phyloP scores from a whole-genome alignment of 2,797 vertebrate species.

The Oryzias sinensis region DNA sequence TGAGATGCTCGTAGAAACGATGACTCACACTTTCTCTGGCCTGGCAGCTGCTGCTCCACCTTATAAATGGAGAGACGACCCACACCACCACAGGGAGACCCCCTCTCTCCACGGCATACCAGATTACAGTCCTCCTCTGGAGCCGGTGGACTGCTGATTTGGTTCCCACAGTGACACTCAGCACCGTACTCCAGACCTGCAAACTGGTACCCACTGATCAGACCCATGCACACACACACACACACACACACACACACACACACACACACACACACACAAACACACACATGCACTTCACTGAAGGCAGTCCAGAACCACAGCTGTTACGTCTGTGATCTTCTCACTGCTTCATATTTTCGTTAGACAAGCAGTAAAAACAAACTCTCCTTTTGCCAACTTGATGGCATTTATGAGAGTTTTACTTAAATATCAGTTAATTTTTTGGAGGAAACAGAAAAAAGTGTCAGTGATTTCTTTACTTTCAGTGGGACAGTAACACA shows the following conservation, averaged over 20 bases:
- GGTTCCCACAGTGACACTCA: slow-evolving; percentile 96
- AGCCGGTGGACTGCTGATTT: slow-evolving; percentile 68
- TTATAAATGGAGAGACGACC: slow-evolving; percentile 90
- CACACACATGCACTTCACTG: neutral
- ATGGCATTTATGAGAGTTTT: too few relatives aligned
- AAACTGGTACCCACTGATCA: slow-evolving; percentile 85
- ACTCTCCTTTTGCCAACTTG: too few relatives aligned
- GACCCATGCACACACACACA: slow-evolving; percentile 29
- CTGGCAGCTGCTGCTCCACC: slow-evolving; percentile 80
- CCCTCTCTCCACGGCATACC: slow-evolving; percentile 88
- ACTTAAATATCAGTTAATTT: too few relatives aligned
- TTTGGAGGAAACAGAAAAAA: too few relatives aligned
- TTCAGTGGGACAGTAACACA: too few relatives aligned
- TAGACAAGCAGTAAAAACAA: too few relatives aligned
- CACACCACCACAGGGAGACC: slow-evolving; percentile 85
- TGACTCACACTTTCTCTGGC: slow-evolving; percentile 85
- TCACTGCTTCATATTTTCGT: too few relatives aligned
- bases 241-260: slow-evolving; percentile 13
- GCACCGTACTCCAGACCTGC: slow-evolving; percentile 91
- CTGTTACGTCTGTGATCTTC: too few relatives aligned
- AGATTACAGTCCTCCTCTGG: slow-evolving; percentile 88
- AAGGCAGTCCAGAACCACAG: slow-evolving; percentile 29
- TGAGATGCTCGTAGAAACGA: slow-evolving; percentile 6
- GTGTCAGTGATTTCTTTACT: too few relatives aligned
- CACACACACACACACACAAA: slow-evolving; percentile 17